A percentile compares a stretch with the other conserved stretches of the same genome.
Evolutionary conservation across 2,113 vertebrate genomes (phyloP).

Genomic region (Pangasianodon gigas): DNA sequence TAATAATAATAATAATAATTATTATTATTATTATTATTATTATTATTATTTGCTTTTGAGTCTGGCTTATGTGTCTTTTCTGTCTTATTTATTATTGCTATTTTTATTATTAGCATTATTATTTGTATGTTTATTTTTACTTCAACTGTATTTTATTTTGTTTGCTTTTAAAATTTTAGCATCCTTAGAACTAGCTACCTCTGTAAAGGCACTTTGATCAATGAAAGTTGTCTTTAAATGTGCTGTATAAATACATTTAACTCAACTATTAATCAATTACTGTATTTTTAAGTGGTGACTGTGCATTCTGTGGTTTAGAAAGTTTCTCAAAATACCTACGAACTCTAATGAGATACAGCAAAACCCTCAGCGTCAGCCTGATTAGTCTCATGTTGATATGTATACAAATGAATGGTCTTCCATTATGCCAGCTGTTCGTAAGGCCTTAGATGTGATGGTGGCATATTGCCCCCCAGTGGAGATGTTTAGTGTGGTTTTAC

Average conservation of each 20-base stretch:
- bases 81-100: background rate
- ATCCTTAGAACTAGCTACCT: background rate
- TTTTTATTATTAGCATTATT: background rate
- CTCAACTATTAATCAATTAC: background rate
- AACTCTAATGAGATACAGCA: background rate
- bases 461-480: conserved; percentile 45
- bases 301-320: background rate
- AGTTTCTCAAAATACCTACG: background rate
- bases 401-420: background rate
- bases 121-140: background rate
- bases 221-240: background rate
- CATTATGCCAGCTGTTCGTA: background rate
- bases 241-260: background rate
- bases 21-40: background rate
- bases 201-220: background rate
- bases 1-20: background rate
- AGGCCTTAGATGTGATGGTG: background rate
- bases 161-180: background rate
- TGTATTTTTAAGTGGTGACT: background rate
- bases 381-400: background rate
- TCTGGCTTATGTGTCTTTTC: background rate
- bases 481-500: background rate
- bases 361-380: background rate
- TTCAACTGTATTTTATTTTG: background rate
- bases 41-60: background rate